These are phyloP conservation scores for Neostethus bicornis DNA, from an alignment of 2,797 vertebrate genomes.

Conservation along the genomic window DNA sequence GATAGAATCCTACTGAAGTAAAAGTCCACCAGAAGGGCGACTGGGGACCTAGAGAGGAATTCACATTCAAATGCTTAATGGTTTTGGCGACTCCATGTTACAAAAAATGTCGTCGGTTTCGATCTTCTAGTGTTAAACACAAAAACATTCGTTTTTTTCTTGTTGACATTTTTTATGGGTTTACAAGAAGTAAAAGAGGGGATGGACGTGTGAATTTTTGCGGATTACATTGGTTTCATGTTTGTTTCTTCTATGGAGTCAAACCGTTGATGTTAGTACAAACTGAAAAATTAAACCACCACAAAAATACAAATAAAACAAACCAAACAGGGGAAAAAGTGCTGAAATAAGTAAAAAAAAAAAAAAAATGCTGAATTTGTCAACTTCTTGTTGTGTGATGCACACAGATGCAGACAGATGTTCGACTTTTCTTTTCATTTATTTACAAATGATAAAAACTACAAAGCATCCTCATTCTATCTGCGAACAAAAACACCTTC, in stretches of 20 bases:
- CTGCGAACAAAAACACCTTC: constrained; percentile 75
- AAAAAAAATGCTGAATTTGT: background rate
- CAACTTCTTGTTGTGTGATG: background rate
- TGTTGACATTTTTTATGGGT: too few species aligned
- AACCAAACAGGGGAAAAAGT: constrained; percentile 33
- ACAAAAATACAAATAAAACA: constrained; percentile 39
- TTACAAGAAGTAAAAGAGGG: too few species aligned
- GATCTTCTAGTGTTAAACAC: too few species aligned
- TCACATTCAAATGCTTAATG: too few species aligned
- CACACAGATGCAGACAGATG: constrained; percentile 48
- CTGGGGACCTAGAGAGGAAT: too few species aligned
- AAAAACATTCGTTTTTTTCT: too few species aligned
- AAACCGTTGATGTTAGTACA: constrained; percentile 70
- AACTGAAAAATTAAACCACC: constrained; percentile 49
- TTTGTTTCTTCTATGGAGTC: constrained; percentile 50
- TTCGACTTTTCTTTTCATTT: constrained; percentile 65
- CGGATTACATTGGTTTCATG: background rate
- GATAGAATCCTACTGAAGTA: too few species aligned
- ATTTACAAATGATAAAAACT: constrained; percentile 81
- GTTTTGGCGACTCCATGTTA: too few species aligned
- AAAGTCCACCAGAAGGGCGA: too few species aligned
- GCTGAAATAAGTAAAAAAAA: constrained; percentile 3
- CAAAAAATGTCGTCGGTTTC: too few species aligned
- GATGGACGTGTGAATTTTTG: constrained; percentile 1
- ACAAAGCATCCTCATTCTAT: constrained; percentile 70